These are phyloP conservation scores for Reticulitermes lucifugus DNA, from an alignment of 2,888 invertebrate genomes.

Conservation along the genomic window DNA sequence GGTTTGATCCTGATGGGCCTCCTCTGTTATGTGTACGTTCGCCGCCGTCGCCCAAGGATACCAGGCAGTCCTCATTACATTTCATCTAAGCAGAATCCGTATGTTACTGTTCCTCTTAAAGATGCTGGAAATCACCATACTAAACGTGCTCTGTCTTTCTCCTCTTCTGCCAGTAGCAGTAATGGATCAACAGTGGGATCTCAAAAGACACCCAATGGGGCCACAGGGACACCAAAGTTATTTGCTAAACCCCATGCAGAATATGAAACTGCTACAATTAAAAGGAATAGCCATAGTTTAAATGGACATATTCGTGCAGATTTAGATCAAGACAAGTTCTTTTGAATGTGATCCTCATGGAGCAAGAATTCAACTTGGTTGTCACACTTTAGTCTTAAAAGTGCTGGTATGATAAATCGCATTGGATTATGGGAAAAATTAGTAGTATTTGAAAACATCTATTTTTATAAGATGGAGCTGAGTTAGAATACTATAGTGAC, in stretches of 20 bases:
- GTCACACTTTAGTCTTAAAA: no score
- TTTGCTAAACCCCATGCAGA: slow-evolving; percentile 79
- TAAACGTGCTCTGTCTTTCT: slow-evolving; percentile 81
- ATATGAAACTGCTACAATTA: slow-evolving; percentile 81
- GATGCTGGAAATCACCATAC: slow-evolving; percentile 69
- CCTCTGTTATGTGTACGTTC: slow-evolving; percentile 66
- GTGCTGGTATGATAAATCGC: no score
- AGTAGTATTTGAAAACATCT: no score
- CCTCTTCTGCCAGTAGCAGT: slow-evolving; percentile 47
- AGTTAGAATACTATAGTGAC: no score
- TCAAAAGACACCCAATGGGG: slow-evolving; percentile 50
- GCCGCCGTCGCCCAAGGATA: slow-evolving; percentile 68
- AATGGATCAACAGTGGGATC: slow-evolving; percentile 63
- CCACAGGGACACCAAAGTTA: slow-evolving; percentile 72
- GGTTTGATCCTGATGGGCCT: slow-evolving; percentile 63
- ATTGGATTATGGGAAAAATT: no score
- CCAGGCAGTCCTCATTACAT: slow-evolving; percentile 86
- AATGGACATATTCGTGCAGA: slow-evolving; percentile 73
- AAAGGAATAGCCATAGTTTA: slow-evolving; percentile 77
- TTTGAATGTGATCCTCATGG: slow-evolving; percentile 61
- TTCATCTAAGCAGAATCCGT: slow-evolving; percentile 82
- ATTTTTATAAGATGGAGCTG: no score
- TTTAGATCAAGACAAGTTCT: slow-evolving; percentile 75
- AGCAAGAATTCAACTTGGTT: neutral
- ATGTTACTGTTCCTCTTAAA: slow-evolving; percentile 84